Evolutionary conservation across 2,888 invertebrate species (phyloP).

Genomic region (Drosophila kuntzei): DNA sequence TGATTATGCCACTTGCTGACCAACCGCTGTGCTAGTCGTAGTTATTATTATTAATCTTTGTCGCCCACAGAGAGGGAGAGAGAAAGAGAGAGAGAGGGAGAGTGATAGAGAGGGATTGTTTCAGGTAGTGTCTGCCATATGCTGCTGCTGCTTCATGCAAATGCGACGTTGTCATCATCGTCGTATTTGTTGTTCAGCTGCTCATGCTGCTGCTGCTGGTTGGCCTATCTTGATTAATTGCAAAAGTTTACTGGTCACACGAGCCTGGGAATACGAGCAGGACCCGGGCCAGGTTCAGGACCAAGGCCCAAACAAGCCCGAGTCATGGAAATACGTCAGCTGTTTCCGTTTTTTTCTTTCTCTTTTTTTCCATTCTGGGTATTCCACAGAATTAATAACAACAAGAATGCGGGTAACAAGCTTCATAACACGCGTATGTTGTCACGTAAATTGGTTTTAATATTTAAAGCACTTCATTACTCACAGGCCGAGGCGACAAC

Average conservation of each 20-base stretch:
- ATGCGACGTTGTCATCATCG: conserved; percentile 60
- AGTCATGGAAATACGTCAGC: conserved; percentile 74
- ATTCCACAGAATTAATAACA: conserved; percentile 48
- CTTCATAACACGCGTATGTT: conserved; percentile 78
- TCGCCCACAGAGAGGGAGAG: conserved; percentile 51
- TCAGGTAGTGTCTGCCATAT: conserved; percentile 66
- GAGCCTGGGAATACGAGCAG: conserved; percentile 45
- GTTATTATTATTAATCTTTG: conserved; percentile 81
- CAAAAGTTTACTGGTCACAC: conserved; percentile 72
- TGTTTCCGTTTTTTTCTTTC: conserved; percentile 50
- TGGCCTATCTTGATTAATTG: conserved; percentile 78
- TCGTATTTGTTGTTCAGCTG: conserved; percentile 33
- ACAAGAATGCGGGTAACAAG: conserved; percentile 68
- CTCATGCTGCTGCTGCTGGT: conserved; percentile 36
- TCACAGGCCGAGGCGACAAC: conserved; percentile 30
- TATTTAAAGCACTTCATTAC: conserved; percentile 79
- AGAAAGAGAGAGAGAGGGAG: conserved; percentile 2
- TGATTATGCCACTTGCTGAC: conserved; percentile 79
- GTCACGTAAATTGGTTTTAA: conserved; percentile 79
- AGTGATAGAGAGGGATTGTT: conserved; percentile 14
- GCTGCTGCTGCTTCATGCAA: conserved; percentile 63
- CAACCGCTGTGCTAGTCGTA: conserved; percentile 78
- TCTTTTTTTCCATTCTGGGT: not conserved
- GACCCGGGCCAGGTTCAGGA: conserved; percentile 19
- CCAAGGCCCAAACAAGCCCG: conserved; percentile 8